These are phyloP conservation scores for Dexiosoma caninum DNA, from an alignment of 2,888 invertebrate genomes.

Conservation along the genomic window DNA sequence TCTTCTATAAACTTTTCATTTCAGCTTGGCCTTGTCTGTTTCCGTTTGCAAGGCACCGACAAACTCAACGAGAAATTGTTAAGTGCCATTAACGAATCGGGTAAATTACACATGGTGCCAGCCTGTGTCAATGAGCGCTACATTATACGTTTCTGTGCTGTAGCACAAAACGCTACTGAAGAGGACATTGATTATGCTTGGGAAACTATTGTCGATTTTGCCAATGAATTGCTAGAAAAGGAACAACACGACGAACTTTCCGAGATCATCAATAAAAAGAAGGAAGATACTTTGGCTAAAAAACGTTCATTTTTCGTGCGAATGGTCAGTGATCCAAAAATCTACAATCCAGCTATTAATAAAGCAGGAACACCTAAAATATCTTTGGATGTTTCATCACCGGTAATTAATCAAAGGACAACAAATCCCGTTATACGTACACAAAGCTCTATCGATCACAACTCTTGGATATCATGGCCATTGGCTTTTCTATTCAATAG, in stretches of 20 bases:
- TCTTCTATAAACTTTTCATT: background rate
- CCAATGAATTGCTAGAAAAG: constrained; percentile 87
- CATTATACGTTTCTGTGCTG: constrained; percentile 96
- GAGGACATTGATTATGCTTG: constrained; percentile 91
- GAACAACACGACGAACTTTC: constrained; percentile 83
- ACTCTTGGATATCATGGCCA: constrained; percentile 95
- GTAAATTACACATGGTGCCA: constrained; percentile 97
- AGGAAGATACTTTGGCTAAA: constrained; percentile 89
- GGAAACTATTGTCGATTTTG: constrained; percentile 89
- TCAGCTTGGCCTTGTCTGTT: constrained; percentile 93
- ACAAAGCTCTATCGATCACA: constrained; percentile 79
- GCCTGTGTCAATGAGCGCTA: constrained; percentile 93
- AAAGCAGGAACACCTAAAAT: constrained; percentile 83
- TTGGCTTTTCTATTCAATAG: constrained; percentile 90
- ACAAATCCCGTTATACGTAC: constrained; percentile 76
- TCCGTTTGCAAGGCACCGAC: constrained; percentile 88
- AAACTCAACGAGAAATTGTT: constrained; percentile 94
- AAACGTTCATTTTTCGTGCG: constrained; percentile 97
- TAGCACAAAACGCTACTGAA: constrained; percentile 91
- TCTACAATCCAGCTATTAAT: constrained; percentile 94
- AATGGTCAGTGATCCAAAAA: constrained; percentile 98
- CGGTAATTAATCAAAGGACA: constrained; percentile 69
- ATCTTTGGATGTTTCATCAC: constrained; percentile 75
- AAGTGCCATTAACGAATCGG: constrained; percentile 95
- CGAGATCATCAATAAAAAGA: constrained; percentile 85